Base-by-base conservation (phyloP, 2,888 invertebrate species). In the Eucera pruinosa region DNA sequence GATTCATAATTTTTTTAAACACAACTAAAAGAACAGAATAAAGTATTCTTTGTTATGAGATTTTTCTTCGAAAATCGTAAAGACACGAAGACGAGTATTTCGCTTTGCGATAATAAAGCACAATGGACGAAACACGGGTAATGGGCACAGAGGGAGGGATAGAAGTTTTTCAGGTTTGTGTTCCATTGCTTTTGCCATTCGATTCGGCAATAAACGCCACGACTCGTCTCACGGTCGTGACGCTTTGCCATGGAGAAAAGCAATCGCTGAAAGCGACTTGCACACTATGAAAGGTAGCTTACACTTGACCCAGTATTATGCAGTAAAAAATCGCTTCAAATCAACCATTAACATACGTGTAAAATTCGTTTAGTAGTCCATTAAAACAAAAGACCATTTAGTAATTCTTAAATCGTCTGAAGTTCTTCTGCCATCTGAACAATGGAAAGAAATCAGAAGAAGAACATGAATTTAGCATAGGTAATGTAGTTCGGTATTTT, bases 161-260 rank as follows among this genome's bases (percentile, higher is more conserved):
- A 80, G 81, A 57, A 83, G 80, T 83, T 81, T 81, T 80, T 77
- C 77, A 73, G 82, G 81, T 71, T 80, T 71, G 76, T 70, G 77
- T 81, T 86, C 81, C 80, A 84, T 80, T 83, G 80, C 83, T 78
- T 84, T 78, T 70, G 82, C 82, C 83, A 90, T 90, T 90, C 89
- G 89, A 89, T 84, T 88, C 89, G 89, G 89, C 84, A 83, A 86
- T 90, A 89, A 90, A 89, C 71, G 41, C 80, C 76, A 87, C 82
- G 85, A 79, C 84, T 87, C 85, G 89, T 86, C 87, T 82, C 80
- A 69, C 77, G 78, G 62, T 61, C 69, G 58, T 50, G 39, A 61
- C 41, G 57, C 30, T 33, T 55, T 50, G 39, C 55, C 30, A 25
- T 11, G 54, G 65, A 66, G 74, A 23, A 57, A 57, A 64, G 57